phyloP scores from a whole-genome alignment of 2,797 vertebrate species.

The Hybognathus amarus region DNA sequence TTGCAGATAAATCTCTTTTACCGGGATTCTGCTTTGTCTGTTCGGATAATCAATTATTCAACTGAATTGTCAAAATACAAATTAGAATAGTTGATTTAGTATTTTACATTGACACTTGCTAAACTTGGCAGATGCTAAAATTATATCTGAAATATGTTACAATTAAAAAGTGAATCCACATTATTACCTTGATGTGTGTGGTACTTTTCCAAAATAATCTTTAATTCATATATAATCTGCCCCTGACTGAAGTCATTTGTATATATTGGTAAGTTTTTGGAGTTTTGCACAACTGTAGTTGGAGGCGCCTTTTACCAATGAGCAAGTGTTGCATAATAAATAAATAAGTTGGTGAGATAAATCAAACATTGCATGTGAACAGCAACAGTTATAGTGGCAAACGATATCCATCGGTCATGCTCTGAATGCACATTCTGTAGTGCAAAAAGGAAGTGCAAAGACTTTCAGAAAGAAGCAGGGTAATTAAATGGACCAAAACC shows the following conservation, averaged over 20 bases:
- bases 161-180: no score
- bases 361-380: neutral
- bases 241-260: neutral
- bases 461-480: conserved; percentile 14
- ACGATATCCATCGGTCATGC: conserved; percentile 3
- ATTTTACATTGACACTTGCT: no score
- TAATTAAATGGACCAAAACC: conserved; percentile 37
- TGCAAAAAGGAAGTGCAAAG: neutral
- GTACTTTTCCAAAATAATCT: neutral
- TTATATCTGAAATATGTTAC: no score
- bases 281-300: neutral
- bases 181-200: neutral
- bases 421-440: neutral
- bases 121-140: no score
- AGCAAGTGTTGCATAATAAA: neutral
- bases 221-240: neutral
- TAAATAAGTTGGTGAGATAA: conserved; percentile 9
- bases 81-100: no score
- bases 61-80: no score
- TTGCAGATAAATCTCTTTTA: no score
- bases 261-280: neutral
- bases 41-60: no score
- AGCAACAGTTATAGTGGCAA: conserved; percentile 10
- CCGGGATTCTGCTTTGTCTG: no score
- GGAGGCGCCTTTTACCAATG: neutral